Evolutionary conservation across 2,797 vertebrate genomes (phyloP).

Genomic region (Scolopax bukidnonensis): DNA sequence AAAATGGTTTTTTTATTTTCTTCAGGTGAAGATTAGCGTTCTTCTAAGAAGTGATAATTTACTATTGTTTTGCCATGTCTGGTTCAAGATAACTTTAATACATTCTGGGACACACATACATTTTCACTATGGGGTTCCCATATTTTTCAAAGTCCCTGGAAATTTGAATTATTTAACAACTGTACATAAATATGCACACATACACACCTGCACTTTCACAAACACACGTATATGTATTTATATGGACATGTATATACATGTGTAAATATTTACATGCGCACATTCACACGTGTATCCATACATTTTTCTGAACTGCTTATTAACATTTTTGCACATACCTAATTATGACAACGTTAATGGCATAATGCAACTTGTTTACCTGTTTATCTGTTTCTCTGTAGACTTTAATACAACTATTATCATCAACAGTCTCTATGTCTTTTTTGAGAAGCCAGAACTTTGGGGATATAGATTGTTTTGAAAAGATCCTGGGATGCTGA

Average conservation of each 20-base stretch:
- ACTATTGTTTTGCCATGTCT: background rate
- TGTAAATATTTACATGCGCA: background rate
- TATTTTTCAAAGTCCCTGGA: background rate
- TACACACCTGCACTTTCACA: background rate
- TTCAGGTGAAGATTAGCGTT: background rate
- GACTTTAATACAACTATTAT: background rate
- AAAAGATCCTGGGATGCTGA: background rate
- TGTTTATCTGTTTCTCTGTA: background rate
- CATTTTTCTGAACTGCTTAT: background rate
- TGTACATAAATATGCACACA: background rate
- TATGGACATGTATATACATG: no score
- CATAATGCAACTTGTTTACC: background rate
- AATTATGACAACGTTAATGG: background rate
- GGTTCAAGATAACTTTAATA: background rate
- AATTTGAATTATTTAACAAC: background rate
- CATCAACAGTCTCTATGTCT: background rate
- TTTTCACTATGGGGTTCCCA: background rate
- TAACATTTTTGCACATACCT: background rate
- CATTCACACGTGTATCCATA: accelerated
- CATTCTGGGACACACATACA: background rate
- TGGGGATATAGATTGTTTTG: background rate
- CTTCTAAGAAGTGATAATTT: background rate
- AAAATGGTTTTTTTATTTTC: accelerated
- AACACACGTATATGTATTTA: background rate
- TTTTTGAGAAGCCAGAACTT: background rate